Conservation (phyloP, 2,113 vertebrate genomes). For the Azemiops feae region DNA sequence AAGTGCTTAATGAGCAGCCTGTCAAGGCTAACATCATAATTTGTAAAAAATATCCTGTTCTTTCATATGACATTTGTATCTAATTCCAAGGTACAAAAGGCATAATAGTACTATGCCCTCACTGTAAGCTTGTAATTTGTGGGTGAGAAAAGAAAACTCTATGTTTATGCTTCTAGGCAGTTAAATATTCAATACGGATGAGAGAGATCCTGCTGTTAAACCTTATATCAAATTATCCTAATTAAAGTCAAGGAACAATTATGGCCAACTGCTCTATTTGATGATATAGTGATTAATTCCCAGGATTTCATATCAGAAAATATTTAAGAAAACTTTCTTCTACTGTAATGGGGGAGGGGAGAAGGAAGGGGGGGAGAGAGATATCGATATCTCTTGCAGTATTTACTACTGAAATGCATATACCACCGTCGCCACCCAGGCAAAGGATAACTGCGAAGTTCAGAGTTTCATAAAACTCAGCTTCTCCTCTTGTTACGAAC, state of each 20-base stretch:
- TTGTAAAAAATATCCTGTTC: neutral
- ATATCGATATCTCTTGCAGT: neutral
- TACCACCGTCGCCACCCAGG: neutral
- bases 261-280: conserved; percentile 13
- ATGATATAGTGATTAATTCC: conserved; percentile 22
- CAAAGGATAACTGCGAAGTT: neutral
- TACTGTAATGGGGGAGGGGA: neutral
- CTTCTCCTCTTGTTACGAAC: neutral
- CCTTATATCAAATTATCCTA: conserved; percentile 8
- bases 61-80: neutral
- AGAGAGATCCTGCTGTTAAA: conserved; percentile 13
- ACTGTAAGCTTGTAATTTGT: neutral
- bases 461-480: neutral
- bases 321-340: neutral
- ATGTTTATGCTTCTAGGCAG: neutral
- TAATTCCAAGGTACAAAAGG: neutral
- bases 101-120: neutral
- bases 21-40: neutral
- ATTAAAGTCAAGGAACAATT: conserved; percentile 27
- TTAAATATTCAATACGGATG: neutral
- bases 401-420: neutral
- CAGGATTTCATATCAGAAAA: neutral
- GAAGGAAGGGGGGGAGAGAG: neutral
- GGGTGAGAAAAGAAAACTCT: rapidly evolving
- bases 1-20: neutral